Base-by-base conservation (phyloP, 2,797 vertebrate genomes). In the Austrolebias charrua region DNA sequence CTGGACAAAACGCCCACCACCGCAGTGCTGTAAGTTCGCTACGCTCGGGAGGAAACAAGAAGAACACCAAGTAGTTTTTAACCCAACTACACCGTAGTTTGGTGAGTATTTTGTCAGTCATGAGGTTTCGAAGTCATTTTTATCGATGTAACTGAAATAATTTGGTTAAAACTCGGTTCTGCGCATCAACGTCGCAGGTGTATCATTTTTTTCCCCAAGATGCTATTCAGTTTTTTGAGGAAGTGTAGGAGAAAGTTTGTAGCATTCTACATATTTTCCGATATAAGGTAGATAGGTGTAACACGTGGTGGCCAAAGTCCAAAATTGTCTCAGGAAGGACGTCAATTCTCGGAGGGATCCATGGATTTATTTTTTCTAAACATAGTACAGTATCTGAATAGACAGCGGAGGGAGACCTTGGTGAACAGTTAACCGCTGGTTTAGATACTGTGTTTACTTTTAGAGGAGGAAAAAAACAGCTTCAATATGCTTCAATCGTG, bases 121-220 rank as follows among this genome's bases (percentile, higher is more conserved):
- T 2, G 6, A 11, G 4, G 16, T 3, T 3, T 46, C 58, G 60
- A 45, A 12, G 31, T 24, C 15, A 1, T 8, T 57, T 60, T 40
- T 46, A 12, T n/a, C 35, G 10, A 16, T 29, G 3, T 13, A 46
- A 40, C 13, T 1, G 1, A 7, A 0, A 8, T n/a, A 48, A 28
- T 44, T 1, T 0, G 40, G 3, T 50, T 55, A 19, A n/a, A 87
- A 89, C 71, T 89, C 84, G 69, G 40, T 59, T 15, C 55, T 48
- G 56, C 62, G 43, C 71, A 68, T 68, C 62, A 55, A 28, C 50
- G 29, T 45, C 71, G 70, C 80, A 85, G 85, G 73, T 85, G 69
- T 56, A 44, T 29, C 28, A 45, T 19, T 11, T n/a, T 35, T 35
- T 33, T 33, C 9, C 7, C 1, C 55, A 44, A 63, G 84, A 84